Conservation (phyloP, 2,888 invertebrate genomes). For the Agonopterix arenella region DNA sequence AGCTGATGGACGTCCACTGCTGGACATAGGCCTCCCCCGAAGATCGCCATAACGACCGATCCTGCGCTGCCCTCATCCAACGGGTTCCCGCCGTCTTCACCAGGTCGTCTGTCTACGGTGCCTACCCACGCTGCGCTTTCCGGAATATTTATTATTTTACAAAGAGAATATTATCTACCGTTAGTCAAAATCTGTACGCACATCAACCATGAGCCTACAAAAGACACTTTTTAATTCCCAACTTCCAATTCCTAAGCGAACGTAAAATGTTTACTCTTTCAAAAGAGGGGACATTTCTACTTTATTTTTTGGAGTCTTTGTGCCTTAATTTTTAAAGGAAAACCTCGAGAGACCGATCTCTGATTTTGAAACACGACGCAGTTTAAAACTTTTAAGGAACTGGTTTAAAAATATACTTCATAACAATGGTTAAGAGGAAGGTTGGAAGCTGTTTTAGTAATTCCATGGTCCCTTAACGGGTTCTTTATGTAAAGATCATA, state of each 20-base stretch:
- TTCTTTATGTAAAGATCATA: neutral
- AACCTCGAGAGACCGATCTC: conserved; percentile 62
- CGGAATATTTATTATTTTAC: neutral
- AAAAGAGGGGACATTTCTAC: conserved; percentile 58
- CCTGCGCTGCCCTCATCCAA: too few species aligned
- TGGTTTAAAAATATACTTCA: conserved; percentile 65
- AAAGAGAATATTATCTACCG: neutral
- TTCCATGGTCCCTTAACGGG: conserved; percentile 37
- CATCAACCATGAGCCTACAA: conserved; percentile 13
- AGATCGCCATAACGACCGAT: too few species aligned
- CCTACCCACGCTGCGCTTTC: too few species aligned
- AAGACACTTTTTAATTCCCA: conserved; percentile 45
- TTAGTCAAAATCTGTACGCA: conserved; percentile 18
- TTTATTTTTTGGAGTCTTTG: conserved; percentile 61
- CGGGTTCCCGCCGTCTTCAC: too few species aligned
- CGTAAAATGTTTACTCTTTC: conserved; percentile 69
- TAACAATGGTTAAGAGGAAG: conserved; percentile 68
- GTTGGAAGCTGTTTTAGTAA: conserved; percentile 53
- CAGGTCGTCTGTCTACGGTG: too few species aligned
- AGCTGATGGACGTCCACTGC: too few species aligned
- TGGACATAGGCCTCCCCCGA: too few species aligned
- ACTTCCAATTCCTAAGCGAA: conserved; percentile 47
- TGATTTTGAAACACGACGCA: conserved; percentile 60
- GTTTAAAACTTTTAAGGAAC: conserved; percentile 59
- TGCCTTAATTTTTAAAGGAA: conserved; percentile 68